phyloP scores from a whole-genome alignment of 64 coral and sea anemone species.

The Dendronephthya gigantea region DNA sequence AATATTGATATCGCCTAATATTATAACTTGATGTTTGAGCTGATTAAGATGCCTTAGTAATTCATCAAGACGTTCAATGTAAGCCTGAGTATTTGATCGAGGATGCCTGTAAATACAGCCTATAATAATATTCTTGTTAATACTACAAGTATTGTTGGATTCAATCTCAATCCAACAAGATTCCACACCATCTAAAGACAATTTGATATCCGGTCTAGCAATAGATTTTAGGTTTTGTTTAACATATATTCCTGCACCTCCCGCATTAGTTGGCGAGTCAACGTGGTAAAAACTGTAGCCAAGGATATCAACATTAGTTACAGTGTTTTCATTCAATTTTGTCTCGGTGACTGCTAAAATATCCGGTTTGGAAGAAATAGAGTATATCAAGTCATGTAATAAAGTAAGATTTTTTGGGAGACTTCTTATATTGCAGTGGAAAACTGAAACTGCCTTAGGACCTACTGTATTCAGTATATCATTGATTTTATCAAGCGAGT shows the following conservation, averaged over 20 bases:
- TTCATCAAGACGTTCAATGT: slow-evolving; percentile 26
- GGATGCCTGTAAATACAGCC: slow-evolving; percentile 50
- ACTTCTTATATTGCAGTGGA: no score
- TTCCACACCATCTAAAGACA: slow-evolving; percentile 42
- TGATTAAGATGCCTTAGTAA: slow-evolving; percentile 24
- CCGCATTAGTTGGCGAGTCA: slow-evolving; percentile 30
- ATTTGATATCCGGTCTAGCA: slow-evolving; percentile 52
- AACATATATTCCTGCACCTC: slow-evolving; percentile 34
- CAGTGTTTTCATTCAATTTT: slow-evolving; percentile 29
- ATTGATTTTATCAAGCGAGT: background rate
- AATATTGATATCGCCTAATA: slow-evolving; percentile 39
- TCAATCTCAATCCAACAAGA: slow-evolving; percentile 42
- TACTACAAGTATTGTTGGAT: background rate
- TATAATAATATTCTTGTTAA: slow-evolving; percentile 20
- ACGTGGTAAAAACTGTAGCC: slow-evolving; percentile 17
- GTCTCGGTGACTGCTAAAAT: slow-evolving; percentile 39
- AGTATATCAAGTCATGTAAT: slow-evolving; percentile 22
- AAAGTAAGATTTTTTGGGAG: no score
- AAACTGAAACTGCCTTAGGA: background rate
- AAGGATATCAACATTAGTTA: slow-evolving; percentile 4
- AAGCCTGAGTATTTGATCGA: slow-evolving; percentile 15
- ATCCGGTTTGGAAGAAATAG: background rate
- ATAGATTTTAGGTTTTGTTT: slow-evolving; percentile 30
- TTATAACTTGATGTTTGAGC: slow-evolving; percentile 37
- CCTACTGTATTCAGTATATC: background rate